Conservation (phyloP, 2,797 vertebrate species). For the Hylomyscus alleni region DNA sequence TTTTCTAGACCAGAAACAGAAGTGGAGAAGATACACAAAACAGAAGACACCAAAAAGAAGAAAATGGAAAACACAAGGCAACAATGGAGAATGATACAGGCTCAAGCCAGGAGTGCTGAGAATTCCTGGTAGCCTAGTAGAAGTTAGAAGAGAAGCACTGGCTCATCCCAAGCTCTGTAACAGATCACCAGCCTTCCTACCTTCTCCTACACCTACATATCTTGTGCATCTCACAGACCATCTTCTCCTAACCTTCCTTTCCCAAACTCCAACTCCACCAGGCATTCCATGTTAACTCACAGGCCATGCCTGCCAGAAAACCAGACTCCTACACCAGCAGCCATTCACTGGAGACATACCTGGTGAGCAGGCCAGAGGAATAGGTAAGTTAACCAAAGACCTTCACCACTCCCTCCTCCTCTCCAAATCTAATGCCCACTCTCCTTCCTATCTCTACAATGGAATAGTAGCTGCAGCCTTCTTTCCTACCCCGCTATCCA, state of each 20-base stretch:
- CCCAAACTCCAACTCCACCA: not conserved
- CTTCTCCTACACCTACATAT: not conserved
- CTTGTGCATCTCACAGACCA: not conserved
- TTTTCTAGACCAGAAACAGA: not conserved
- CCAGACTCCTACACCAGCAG: too few relatives aligned
- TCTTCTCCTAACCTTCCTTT: not conserved
- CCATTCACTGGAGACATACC: too few relatives aligned
- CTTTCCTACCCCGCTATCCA: too few relatives aligned
- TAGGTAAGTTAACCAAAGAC: too few relatives aligned
- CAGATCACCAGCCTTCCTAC: not conserved
- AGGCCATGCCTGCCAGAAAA: not conserved
- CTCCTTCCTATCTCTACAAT: too few relatives aligned
- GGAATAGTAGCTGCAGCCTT: too few relatives aligned
- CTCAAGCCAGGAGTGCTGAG: not conserved
- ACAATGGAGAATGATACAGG: not conserved
- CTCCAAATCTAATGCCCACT: too few relatives aligned
- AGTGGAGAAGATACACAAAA: not conserved
- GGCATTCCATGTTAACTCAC: not conserved
- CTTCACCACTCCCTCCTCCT: too few relatives aligned
- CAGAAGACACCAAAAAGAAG: not conserved
- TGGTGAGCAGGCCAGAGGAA: too few relatives aligned
- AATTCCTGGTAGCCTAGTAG: not conserved
- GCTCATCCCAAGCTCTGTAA: not conserved
- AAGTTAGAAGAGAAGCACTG: not conserved
- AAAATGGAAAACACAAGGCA: not conserved